Base-by-base conservation (phyloP, 2,888 invertebrate species). In the Papilio protenor region DNA sequence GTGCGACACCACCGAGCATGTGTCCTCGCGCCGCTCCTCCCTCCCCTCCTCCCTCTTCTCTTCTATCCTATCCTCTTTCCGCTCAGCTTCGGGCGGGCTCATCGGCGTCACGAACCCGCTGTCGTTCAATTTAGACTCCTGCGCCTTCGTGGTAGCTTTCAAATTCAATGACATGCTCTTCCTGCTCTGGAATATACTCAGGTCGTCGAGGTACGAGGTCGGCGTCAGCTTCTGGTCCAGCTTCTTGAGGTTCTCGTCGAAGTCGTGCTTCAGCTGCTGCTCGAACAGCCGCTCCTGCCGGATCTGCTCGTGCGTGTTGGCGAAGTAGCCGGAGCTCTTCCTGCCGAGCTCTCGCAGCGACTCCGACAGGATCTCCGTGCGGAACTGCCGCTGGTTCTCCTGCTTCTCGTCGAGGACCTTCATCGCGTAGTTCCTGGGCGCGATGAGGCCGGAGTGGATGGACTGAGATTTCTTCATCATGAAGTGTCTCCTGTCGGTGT, bases 101-200 rank as follows among this genome's bases (percentile, higher is more conserved):
- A 96, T 83, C 0, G 97, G 96, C 0, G 96, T 96, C 0, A 96
- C 96, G 12, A 96, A 95, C 0, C 96, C 97, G 72, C 96, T 96
- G 77, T 97, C 96, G 49, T 80, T 83, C 0, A 84, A 79, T 71
- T 88, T 88, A 3, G 79, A 45, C 11, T 85, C 86, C 40, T 80
- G 77, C 12, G 61, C 73, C 40, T 84, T 85, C 3, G 82, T 82
- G 3, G 87, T 84, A 1, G 91, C 83, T 75, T 88, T 92, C 33
- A 95, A 79, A 85, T 93, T 92, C 77, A 95, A 82, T 4, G 94
- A 92, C 89, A 94, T 88, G 18, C 88, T 88, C 80, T 89, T 93
- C 55, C 86, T 89, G 77, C 88, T 89, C 59, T 93, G 92, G 45
- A 92, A 93, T 23, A 90, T 86, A 52, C 83, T 87, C 10, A 90